Conservation (phyloP, 2,888 invertebrate species). For the Xiphydria camelus region DNA sequence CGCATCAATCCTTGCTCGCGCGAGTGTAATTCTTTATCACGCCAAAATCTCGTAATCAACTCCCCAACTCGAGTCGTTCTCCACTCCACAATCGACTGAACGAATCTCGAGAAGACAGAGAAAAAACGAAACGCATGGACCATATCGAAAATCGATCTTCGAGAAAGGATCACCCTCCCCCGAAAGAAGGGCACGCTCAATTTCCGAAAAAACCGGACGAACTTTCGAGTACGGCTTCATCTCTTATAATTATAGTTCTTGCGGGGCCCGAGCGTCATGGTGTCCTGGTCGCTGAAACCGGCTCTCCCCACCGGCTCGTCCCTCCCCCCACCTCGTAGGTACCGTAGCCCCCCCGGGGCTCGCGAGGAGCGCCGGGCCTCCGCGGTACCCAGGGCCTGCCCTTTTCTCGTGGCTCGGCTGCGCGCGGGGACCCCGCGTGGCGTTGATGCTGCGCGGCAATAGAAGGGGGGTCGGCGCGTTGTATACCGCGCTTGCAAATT, state of each 20-base stretch:
- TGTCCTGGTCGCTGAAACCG: conserved; percentile 51
- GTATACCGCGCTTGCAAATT: conserved; percentile 24
- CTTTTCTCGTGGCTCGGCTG: conserved; percentile 25
- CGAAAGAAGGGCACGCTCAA: too few species aligned
- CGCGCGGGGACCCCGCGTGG: conserved; percentile 12
- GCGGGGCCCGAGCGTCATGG: conserved; percentile 46
- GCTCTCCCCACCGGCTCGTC: conserved; percentile 47
- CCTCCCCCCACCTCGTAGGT: conserved; percentile 5
- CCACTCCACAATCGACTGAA: too few species aligned
- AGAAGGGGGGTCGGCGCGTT: conserved; percentile 4
- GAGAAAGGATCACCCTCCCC: too few species aligned
- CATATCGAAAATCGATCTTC: too few species aligned
- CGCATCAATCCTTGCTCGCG: too few species aligned
- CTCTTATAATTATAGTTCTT: conserved; percentile 51
- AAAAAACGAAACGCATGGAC: too few species aligned
- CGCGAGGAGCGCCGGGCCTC: conserved; percentile 30
- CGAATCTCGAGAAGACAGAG: too few species aligned
- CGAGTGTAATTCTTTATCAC: too few species aligned
- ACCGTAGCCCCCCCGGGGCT: conserved; percentile 36
- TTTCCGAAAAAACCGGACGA: conserved; percentile 20
- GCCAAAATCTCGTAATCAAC: too few species aligned
- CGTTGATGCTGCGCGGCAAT: too few species aligned
- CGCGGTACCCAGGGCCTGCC: conserved; percentile 34
- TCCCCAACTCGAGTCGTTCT: too few species aligned
- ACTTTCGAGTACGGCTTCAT: conserved; percentile 30